A percentile compares a stretch with the other conserved stretches of the same genome.
These are phyloP conservation scores for Saguinus midas DNA, from an alignment of 2,113 vertebrate species.

Conservation along the genomic window DNA sequence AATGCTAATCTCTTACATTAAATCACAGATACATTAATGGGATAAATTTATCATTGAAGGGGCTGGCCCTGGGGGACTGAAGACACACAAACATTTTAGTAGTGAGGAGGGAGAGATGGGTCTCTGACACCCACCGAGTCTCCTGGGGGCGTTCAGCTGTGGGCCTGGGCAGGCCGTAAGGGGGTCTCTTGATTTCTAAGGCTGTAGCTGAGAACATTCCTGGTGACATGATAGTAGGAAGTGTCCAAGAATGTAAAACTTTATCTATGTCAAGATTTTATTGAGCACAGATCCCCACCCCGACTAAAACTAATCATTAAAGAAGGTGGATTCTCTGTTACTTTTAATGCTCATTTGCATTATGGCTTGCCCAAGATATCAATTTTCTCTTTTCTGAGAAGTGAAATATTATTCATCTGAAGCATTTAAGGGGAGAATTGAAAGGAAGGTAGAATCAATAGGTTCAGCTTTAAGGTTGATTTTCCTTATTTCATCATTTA, in stretches of 20 bases:
- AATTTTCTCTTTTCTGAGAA: conserved; percentile 68
- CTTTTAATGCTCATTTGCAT: conserved; percentile 82
- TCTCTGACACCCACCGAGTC: background rate
- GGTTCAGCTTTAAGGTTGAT: conserved; percentile 74
- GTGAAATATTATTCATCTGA: conserved; percentile 77
- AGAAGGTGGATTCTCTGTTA: conserved; percentile 77
- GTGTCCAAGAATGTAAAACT: background rate
- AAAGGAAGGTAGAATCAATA: conserved; percentile 73
- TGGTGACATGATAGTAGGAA: background rate
- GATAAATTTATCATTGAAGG: background rate
- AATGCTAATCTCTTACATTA: background rate
- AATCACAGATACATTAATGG: background rate
- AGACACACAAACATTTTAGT: background rate
- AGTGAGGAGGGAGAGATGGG: background rate
- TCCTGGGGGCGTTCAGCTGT: fast-evolving
- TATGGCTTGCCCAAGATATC: conserved; percentile 61
- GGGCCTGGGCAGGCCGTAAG: background rate
- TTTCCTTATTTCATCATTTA: conserved; percentile 62
- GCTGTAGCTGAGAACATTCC: background rate
- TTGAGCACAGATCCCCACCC: background rate
- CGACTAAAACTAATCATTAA: conserved; percentile 22
- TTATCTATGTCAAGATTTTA: background rate
- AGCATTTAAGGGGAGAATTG: conserved; percentile 77
- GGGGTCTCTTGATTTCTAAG: background rate
- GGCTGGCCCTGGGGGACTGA: background rate